phyloP scores from a whole-genome alignment of 2,888 invertebrate genomes.

The Apamea epomidion region DNA sequence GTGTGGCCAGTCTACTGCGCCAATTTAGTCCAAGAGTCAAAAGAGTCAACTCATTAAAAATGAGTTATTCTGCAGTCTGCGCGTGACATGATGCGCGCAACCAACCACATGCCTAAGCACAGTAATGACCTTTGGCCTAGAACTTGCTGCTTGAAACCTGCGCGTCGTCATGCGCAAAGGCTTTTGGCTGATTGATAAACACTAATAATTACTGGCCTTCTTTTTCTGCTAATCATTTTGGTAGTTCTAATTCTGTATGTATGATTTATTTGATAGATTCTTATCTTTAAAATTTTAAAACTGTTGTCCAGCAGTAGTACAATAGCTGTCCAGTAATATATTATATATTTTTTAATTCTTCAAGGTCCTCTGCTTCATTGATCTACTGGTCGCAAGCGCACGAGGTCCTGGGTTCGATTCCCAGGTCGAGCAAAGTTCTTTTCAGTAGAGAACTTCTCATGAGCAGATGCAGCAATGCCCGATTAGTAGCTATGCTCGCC shows the following conservation, averaged over 20 bases:
- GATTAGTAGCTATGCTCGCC: background rate
- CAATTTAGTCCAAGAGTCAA: background rate
- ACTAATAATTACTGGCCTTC: background rate
- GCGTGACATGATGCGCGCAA: background rate
- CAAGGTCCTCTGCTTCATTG: background rate
- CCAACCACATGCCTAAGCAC: background rate
- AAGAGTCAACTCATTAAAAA: background rate
- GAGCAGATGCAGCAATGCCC: no score
- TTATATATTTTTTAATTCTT: background rate
- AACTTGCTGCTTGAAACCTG: no score
- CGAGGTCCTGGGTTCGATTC: background rate
- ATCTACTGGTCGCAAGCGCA: background rate
- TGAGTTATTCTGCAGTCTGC: background rate
- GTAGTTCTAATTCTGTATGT: background rate
- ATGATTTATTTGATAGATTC: background rate
- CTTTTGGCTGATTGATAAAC: background rate
- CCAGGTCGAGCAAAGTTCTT: no score
- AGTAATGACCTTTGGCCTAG: slow-evolving; percentile 7
- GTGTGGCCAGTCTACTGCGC: background rate
- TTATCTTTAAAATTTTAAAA: background rate
- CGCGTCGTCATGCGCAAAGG: background rate
- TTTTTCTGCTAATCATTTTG: background rate
- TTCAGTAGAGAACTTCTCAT: no score
- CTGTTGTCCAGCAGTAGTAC: background rate
- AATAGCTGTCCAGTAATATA: background rate